Percentiles rank a stretch among this genome's conserved stretches.
phyloP scores from a whole-genome alignment of 2,888 invertebrate species.

The Nemurella pictetii region DNA sequence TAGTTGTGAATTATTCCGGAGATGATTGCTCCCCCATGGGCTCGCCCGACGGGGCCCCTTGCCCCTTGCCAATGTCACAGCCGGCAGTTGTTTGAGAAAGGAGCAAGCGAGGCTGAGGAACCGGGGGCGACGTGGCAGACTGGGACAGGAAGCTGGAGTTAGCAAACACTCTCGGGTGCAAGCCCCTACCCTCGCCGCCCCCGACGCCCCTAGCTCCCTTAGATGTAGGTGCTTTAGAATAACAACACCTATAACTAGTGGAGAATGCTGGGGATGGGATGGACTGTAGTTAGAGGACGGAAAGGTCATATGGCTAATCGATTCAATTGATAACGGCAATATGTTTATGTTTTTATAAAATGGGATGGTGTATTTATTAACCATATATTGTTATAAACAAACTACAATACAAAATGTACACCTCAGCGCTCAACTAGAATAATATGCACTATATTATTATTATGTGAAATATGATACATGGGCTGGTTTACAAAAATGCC shows the following conservation, averaged over 20 bases:
- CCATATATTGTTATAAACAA: slow-evolving; percentile 72
- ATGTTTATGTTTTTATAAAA: slow-evolving; percentile 41
- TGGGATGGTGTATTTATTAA: slow-evolving; percentile 45
- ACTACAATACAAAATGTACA: slow-evolving; percentile 78
- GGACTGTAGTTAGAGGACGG: neutral
- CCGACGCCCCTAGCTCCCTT: no score
- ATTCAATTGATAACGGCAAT: neutral
- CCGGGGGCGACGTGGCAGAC: neutral
- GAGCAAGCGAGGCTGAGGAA: neutral
- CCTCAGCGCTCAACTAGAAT: slow-evolving; percentile 63
- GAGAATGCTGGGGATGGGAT: neutral
- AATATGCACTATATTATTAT: slow-evolving; percentile 52
- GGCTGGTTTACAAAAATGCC: slow-evolving; percentile 47
- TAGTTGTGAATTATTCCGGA: neutral
- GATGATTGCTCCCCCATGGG: neutral
- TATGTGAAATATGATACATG: slow-evolving; percentile 57
- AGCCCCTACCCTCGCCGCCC: neutral
- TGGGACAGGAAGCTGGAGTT: neutral
- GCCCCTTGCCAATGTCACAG: no score
- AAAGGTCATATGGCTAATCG: neutral
- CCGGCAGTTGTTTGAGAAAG: neutral
- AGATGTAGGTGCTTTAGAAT: no score
- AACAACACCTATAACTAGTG: neutral
- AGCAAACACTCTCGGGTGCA: neutral
- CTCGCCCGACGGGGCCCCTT: neutral